phyloP scores from a whole-genome alignment of 2,888 invertebrate genomes.

The Erebia aethiops region DNA sequence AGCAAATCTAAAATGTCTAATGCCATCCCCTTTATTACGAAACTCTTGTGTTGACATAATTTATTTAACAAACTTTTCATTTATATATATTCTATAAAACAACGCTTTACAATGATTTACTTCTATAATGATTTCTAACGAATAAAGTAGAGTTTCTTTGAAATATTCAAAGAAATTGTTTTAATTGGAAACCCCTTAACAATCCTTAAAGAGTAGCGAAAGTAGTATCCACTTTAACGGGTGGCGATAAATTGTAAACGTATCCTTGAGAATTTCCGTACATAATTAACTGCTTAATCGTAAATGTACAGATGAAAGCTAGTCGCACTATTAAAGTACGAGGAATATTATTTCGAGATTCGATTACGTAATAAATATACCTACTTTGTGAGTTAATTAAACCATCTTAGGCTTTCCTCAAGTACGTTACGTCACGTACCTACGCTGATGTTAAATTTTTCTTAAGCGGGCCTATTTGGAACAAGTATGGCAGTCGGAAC shows the following conservation, averaged over 20 bases:
- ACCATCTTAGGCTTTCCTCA: constrained; percentile 19
- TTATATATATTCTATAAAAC: too few species aligned
- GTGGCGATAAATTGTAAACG: constrained; percentile 20
- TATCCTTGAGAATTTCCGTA: constrained; percentile 36
- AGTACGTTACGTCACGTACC: neutral
- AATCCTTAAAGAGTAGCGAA: too few species aligned
- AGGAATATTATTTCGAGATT: constrained; percentile 39
- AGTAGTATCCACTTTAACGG: neutral
- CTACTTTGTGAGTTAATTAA: constrained; percentile 31
- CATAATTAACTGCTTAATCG: constrained; percentile 46
- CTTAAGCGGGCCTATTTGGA: neutral
- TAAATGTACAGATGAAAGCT: constrained; percentile 38
- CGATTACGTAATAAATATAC: constrained; percentile 32
- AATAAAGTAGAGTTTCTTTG: too few species aligned
- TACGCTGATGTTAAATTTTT: too few species aligned
- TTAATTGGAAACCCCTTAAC: too few species aligned
- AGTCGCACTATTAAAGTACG: constrained; percentile 39
- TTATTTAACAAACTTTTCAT: too few species aligned
- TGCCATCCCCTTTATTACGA: too few species aligned
- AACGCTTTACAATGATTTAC: too few species aligned
- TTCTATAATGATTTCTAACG: too few species aligned
- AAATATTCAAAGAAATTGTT: too few species aligned
- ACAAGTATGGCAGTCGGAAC: neutral
- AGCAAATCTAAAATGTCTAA: too few species aligned
- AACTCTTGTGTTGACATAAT: too few species aligned